Evolutionary conservation across 1,140 invertebrate species (phyloP), one percentile per base, ranked within the genome.

Genomic region (Drosophila sucinea): DNA sequence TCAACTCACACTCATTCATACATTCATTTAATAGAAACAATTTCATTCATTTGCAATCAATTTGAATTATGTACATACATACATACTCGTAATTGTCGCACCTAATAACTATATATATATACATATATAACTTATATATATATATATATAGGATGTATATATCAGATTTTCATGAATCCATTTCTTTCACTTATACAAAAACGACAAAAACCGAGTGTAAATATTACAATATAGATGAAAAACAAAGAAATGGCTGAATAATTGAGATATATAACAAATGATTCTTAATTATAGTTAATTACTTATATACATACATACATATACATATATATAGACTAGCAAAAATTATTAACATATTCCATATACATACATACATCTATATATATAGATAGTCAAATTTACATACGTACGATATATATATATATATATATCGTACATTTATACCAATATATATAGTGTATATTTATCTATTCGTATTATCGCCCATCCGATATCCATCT

Each of bases 351-450:
- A 66, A 73, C 30, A 63, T 33, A 60, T 54, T 33, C 38, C 30
- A 40, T 23, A 32, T 57, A 70, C 25, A 25, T 61, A 54, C 8
- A 58, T 73, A 67, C 67, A 68, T 57, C 35, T 3, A 35, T 29
- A 44, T 60, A 76, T 38, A 44, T 73, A 76, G 63, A 58, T 77
- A 77, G 54, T 76, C 55, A 60, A 67, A 64, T 77, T 70, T 76
- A 76, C 60, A 76, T 72, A 74, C 70, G 74, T 63, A 74, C 61
- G 70, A 77, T 35, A 75, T 70, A 41, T 67, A 70, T 62, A 77
- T 56, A 60, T 44, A 58, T 38, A 69, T 54, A 69, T 32, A 64
- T 25, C 55, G 47, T 47, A 73, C 11, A 73, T 47, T 60, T 32
- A 70, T 44, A 44, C 17, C 41, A 44, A 23, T 44, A 44, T 51